Base-by-base conservation (phyloP, 2,113 vertebrate species). In the Leptocoma aspasia region DNA sequence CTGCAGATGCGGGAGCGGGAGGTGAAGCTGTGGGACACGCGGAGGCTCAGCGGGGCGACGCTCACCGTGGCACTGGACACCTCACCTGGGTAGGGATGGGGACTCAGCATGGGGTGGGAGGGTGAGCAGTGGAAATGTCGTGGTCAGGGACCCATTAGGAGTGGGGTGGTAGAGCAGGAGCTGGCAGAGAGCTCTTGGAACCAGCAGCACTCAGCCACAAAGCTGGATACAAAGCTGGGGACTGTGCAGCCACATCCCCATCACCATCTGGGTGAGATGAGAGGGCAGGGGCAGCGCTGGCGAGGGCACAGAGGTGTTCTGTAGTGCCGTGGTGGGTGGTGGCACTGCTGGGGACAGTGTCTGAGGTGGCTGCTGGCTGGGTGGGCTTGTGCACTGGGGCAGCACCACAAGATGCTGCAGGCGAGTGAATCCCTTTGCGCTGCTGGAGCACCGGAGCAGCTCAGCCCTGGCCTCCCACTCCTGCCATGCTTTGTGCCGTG, bases 11-110 rank as follows among this genome's bases (percentile, higher is more conserved):
- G 98, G 44, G 98, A 98, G 81, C 98, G 98, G 44, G 99, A 99
- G 97, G 98, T 98, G 90, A 96, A 95, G 91, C 98, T 99, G 44
- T 99, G 99, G 99, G 99, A 99, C 97, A 98, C 86, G 1, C 98
- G 99, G 78, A 97, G 82, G 42, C 95, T 99, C 95, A 97, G 92
- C 82, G 96, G 96, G 13, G 98, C 99, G 0, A 42, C 98, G 73
- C 92, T 98, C 80, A 98, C 98, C 6, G 6, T 97, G 96, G 97
- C 98, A 1, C 96, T 99, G 86, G 98, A 99, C 83, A 98, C 98
- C 15, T 98, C 99, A 1, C 98, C 97, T 3, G 98, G 99, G 99
- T 99, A 98, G 98, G 99, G 98, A 77, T 1, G 2, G 53, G 77
- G 30, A 11, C 22, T 33, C 17, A 4, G n/a, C 6, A 0, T 0